These are phyloP conservation scores for Timema cristinae DNA, from an alignment of 2,888 invertebrate species.

Conservation along the genomic window DNA sequence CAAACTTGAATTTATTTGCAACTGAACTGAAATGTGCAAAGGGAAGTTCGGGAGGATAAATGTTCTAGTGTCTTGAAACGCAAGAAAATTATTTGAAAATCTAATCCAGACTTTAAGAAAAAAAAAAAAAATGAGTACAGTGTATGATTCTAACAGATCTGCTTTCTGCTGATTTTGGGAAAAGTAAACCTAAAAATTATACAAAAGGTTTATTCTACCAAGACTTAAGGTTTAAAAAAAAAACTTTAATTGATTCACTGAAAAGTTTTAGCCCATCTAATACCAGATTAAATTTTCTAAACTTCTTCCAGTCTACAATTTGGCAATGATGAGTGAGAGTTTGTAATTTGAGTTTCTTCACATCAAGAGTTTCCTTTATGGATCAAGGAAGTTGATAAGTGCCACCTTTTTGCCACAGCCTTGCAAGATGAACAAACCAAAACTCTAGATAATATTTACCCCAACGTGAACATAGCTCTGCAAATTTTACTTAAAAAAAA, in stretches of 20 bases:
- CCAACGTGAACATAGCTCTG: constrained; percentile 2
- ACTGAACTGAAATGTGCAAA: neutral
- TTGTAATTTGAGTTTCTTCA: neutral
- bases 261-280: constrained; percentile 3
- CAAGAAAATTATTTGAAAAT: neutral
- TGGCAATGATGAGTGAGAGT: neutral
- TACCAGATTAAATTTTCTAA: neutral
- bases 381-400: neutral
- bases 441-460: neutral
- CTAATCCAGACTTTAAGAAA: neutral
- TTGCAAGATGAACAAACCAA: constrained; percentile 6
- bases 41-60: neutral
- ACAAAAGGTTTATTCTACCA: neutral
- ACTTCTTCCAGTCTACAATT: neutral
- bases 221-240: too few relatives aligned
- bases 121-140: neutral
- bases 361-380: neutral
- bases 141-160: too few relatives aligned
- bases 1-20: neutral
- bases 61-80: too few relatives aligned
- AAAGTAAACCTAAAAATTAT: neutral
- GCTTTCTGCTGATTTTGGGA: neutral
- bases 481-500: neutral
- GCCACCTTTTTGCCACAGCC: neutral
- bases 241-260: too few relatives aligned